Conservation (phyloP, 2,113 vertebrate genomes). For the Misgurnus anguillicaudatus region DNA sequence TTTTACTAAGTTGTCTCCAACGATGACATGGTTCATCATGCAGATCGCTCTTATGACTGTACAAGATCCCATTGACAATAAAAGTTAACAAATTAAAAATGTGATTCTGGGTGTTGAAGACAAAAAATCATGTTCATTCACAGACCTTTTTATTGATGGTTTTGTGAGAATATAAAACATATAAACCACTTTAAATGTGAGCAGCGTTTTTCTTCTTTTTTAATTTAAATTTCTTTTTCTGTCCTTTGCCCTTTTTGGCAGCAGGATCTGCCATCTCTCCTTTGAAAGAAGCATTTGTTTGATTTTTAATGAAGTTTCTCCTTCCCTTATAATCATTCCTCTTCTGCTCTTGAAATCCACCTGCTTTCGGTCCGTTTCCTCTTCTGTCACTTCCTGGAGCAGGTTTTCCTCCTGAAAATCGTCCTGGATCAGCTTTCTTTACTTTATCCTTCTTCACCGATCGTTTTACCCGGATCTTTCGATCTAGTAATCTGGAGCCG, state of each 20-base stretch:
- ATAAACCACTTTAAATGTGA: conserved; percentile 32
- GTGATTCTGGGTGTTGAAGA: not conserved
- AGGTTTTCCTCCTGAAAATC: not conserved
- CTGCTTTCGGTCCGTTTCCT: not conserved
- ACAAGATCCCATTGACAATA: too few relatives aligned
- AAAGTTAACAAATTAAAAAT: too few relatives aligned
- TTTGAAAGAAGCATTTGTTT: conserved; percentile 66
- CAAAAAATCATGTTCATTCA: not conserved
- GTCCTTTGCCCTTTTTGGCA: conserved; percentile 66
- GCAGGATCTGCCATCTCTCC: conserved; percentile 77
- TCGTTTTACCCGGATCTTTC: conserved; percentile 83
- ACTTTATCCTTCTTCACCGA: conserved; percentile 72
- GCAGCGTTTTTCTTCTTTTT: conserved; percentile 48
- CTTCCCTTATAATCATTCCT: not conserved
- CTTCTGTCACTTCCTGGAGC: not conserved
- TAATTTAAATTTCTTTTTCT: conserved; percentile 61
- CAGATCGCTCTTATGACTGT: too few relatives aligned
- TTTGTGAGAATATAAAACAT: not conserved
- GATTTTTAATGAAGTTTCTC: conserved; percentile 7
- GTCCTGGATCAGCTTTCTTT: not conserved
- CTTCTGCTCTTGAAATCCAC: conserved; percentile 34
- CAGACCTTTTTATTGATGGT: not conserved
- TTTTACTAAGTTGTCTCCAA: too few relatives aligned
- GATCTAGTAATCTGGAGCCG: conserved; percentile 77
- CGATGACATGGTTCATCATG: too few relatives aligned